These are phyloP conservation scores for Leptodirus hochenwartii DNA, from an alignment of 2,888 invertebrate genomes.

Conservation along the genomic window DNA sequence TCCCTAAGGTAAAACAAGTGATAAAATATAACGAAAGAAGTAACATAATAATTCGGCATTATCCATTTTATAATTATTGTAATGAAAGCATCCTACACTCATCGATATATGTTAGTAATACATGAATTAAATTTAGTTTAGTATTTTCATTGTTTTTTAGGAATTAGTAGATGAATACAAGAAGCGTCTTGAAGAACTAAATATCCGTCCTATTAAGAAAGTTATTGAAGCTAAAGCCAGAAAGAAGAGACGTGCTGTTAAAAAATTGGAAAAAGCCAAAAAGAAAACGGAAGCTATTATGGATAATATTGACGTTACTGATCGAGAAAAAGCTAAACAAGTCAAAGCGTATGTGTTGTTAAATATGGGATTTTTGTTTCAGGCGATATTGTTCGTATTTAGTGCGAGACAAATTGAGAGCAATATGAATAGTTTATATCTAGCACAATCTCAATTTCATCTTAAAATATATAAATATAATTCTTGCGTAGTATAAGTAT, in stretches of 20 bases:
- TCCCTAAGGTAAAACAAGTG: slow-evolving; percentile 48
- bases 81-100: neutral
- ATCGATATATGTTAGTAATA: neutral
- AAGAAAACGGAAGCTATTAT: slow-evolving; percentile 90
- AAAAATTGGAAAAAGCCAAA: slow-evolving; percentile 79
- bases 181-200: slow-evolving; percentile 65
- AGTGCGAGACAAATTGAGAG: neutral
- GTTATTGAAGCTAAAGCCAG: slow-evolving; percentile 95
- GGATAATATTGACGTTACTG: slow-evolving; percentile 78
- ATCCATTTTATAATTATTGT: too few relatives aligned
- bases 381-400: slow-evolving; percentile 1
- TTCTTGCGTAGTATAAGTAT: too few relatives aligned
- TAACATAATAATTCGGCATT: too few relatives aligned
- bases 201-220: slow-evolving; percentile 92
- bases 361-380: slow-evolving; percentile 1
- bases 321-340: slow-evolving; percentile 82
- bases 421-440: neutral
- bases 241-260: slow-evolving; percentile 80
- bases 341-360: slow-evolving; percentile 53
- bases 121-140: neutral
- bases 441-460: neutral
- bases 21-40: neutral
- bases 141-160: slow-evolving; percentile 5
- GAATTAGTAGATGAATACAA: slow-evolving; percentile 66
- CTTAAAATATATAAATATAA: neutral